These are phyloP conservation scores for Nannobrachium achirus DNA, from an alignment of 2,113 vertebrate genomes.

Conservation along the genomic window DNA sequence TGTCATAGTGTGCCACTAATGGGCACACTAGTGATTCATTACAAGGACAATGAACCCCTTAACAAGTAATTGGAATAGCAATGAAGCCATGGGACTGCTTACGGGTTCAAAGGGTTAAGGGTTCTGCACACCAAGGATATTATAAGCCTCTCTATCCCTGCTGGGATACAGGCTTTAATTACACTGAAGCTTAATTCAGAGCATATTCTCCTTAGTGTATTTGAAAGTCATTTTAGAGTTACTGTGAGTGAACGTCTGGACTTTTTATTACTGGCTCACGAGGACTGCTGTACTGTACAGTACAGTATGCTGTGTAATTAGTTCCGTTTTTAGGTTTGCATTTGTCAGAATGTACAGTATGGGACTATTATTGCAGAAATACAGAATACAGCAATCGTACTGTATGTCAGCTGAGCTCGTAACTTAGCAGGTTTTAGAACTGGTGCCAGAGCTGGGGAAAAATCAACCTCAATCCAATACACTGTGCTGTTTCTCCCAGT, in stretches of 20 bases:
- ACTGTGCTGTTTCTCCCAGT: slow-evolving; percentile 61
- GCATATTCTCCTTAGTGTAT: slow-evolving; percentile 10
- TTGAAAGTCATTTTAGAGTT: not conserved
- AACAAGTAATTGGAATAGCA: slow-evolving; percentile 66
- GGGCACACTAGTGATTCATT: slow-evolving; percentile 46
- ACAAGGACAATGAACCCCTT: slow-evolving; percentile 35
- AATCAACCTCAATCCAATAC: slow-evolving; percentile 56
- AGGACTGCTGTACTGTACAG: not conserved
- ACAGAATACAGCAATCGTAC: not conserved
- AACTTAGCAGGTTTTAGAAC: not conserved
- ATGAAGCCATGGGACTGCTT: slow-evolving; percentile 51
- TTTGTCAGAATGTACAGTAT: slow-evolving; percentile 1
- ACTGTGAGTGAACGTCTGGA: not conserved
- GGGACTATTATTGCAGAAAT: not conserved
- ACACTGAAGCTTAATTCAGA: slow-evolving; percentile 26
- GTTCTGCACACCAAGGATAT: slow-evolving; percentile 34
- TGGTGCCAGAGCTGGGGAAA: slow-evolving; percentile 74
- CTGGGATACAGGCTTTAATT: slow-evolving; percentile 32
- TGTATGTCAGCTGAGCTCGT: too few species aligned
- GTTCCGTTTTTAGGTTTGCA: not conserved
- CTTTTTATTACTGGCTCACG: not conserved
- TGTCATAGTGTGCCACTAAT: slow-evolving; percentile 17
- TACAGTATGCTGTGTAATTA: not conserved
- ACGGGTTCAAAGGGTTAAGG: slow-evolving; percentile 45
- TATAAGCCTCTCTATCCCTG: slow-evolving; percentile 34